Percentiles rank a stretch among this genome's conserved stretches.
Conservation (phyloP, 2,113 vertebrate species). For the Proteles cristata region DNA sequence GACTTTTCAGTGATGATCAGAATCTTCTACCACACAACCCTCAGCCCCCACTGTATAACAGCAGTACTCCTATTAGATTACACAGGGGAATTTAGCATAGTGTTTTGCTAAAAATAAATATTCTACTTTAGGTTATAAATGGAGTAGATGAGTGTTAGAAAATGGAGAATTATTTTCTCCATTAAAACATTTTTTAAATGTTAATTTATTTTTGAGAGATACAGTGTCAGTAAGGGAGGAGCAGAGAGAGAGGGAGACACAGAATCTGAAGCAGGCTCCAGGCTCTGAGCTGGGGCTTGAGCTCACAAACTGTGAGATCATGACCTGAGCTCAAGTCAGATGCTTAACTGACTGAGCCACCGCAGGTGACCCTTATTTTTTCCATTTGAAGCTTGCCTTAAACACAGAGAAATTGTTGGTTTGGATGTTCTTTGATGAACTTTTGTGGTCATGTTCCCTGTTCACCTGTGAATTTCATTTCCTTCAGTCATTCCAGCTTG, state of each 20-base stretch:
- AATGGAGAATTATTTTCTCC: background rate
- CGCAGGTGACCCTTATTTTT: background rate
- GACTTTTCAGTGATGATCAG: background rate
- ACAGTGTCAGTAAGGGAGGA: too few relatives aligned
- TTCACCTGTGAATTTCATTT: background rate
- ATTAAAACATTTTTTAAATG: too few relatives aligned
- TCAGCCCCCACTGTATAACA: background rate
- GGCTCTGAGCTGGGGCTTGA: too few relatives aligned
- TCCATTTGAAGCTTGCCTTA: slow-evolving; percentile 26
- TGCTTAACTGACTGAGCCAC: too few relatives aligned
- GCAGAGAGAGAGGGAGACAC: too few relatives aligned
- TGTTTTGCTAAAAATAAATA: background rate
- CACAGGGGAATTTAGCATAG: background rate
- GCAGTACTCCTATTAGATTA: background rate
- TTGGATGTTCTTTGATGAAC: background rate
- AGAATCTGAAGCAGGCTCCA: too few relatives aligned
- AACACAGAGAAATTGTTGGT: background rate
- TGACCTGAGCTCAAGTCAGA: too few relatives aligned
- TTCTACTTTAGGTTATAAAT: background rate
- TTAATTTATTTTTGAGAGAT: too few relatives aligned
- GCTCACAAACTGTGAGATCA: too few relatives aligned
- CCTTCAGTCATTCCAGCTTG: background rate
- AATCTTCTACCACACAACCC: background rate
- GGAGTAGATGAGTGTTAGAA: background rate
- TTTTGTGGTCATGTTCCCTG: background rate